phyloP scores from a whole-genome alignment of 2,888 invertebrate genomes.

The Cataglyphis rosenhaueri region DNA sequence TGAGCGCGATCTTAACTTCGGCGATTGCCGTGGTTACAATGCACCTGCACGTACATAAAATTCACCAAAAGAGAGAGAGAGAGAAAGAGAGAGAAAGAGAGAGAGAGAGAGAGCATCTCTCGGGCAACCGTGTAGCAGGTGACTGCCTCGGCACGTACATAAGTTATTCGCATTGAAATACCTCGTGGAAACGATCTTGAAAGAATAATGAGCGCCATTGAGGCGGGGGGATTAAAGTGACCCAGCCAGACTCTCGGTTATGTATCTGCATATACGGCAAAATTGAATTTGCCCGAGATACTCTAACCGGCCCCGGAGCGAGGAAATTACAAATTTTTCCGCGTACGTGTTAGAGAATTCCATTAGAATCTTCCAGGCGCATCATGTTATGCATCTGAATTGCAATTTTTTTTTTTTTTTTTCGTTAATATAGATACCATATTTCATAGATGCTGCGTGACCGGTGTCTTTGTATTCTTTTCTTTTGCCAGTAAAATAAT shows the following conservation, averaged over 20 bases:
- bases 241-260: conserved; percentile 36
- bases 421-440: not conserved
- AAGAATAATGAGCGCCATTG: conserved; percentile 68
- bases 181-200: conserved; percentile 58
- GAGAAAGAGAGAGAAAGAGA: not conserved
- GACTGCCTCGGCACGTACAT: conserved; percentile 69
- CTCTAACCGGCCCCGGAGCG: conserved; percentile 20
- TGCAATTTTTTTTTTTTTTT: not conserved
- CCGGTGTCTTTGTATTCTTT: not conserved
- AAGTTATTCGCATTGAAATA: conserved; percentile 71
- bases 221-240: conserved; percentile 50
- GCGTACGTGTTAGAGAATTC: conserved; percentile 45
- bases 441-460: not conserved
- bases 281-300: conserved; percentile 51
- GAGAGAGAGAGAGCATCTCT: conserved; percentile 58
- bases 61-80: conserved; percentile 40
- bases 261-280: conserved; percentile 49
- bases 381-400: conserved; percentile 30
- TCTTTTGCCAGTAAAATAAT: not conserved
- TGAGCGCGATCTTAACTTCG: conserved; percentile 61
- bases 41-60: conserved; percentile 69
- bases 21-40: conserved; percentile 61
- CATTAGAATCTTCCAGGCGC: conserved; percentile 14
- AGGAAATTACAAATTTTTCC: conserved; percentile 53
- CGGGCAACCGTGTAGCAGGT: conserved; percentile 70